Conservation (phyloP, 2,797 vertebrate species). For the Notolepis coatsorum region DNA sequence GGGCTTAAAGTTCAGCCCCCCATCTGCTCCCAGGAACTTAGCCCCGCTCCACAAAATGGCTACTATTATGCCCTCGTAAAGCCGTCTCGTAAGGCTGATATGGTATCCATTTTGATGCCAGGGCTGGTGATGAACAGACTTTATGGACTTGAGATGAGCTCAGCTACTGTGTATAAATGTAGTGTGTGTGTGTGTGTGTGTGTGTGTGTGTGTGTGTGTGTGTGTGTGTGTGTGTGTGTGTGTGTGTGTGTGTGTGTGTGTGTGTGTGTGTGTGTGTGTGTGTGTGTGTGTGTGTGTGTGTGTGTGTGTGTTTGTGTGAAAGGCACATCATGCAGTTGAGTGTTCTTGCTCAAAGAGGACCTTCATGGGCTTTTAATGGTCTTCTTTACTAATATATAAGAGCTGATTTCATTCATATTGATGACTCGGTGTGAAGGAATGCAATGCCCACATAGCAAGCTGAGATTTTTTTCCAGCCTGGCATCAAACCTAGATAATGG, state of each 20-base stretch:
- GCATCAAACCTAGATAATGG: constrained; percentile 10
- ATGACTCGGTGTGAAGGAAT: too few species aligned
- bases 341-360: neutral
- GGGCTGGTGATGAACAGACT: constrained; percentile 36
- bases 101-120: constrained; percentile 31
- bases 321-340: neutral
- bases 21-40: constrained; percentile 64
- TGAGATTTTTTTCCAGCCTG: neutral
- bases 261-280: too few species aligned
- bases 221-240: too few species aligned
- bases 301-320: too few species aligned
- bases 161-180: too few species aligned
- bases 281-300: too few species aligned
- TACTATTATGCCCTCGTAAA: constrained; percentile 46
- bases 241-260: too few species aligned
- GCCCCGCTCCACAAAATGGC: constrained; percentile 43
- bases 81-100: constrained; percentile 45
- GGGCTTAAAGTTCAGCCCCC: constrained; percentile 80
- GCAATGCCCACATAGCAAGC: neutral
- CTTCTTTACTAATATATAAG: constrained; percentile 26
- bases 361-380: constrained; percentile 22
- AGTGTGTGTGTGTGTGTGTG: too few species aligned
- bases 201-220: too few species aligned
- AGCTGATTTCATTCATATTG: constrained; percentile 13
- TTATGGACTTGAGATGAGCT: constrained; percentile 27